These are phyloP conservation scores for Hiodon alosoides DNA, from an alignment of 2,113 vertebrate genomes.

Conservation along the genomic window DNA sequence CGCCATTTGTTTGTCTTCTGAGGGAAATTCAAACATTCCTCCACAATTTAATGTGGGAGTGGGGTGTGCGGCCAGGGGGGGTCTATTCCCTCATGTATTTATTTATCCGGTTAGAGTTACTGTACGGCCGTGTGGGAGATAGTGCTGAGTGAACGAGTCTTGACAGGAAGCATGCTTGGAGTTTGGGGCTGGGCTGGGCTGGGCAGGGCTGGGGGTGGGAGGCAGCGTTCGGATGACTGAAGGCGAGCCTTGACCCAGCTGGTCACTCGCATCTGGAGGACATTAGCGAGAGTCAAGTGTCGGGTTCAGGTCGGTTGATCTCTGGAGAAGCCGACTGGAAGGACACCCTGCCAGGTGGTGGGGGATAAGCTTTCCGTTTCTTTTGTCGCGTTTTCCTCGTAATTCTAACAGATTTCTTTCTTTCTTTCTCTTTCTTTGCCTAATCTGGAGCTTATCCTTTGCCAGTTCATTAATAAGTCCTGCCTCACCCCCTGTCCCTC, in stretches of 20 bases:
- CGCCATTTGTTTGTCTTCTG: too few relatives aligned
- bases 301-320: conserved; percentile 59
- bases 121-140: neutral
- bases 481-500: neutral
- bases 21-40: too few relatives aligned
- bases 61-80: neutral
- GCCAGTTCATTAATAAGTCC: conserved; percentile 54
- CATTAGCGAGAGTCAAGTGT: conserved; percentile 51
- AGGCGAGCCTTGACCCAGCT: conserved; percentile 40
- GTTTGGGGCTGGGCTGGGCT: neutral
- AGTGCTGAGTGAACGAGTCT: neutral
- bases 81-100: too few relatives aligned
- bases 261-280: conserved; percentile 61
- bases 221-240: neutral
- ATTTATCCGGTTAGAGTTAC: too few relatives aligned
- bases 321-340: conserved; percentile 14
- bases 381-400: conserved; percentile 44
- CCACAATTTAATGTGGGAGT: neutral
- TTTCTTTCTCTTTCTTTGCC: conserved; percentile 33
- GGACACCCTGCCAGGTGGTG: conserved; percentile 53
- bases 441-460: conserved; percentile 58
- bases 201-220: neutral
- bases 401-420: conserved; percentile 49
- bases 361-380: conserved; percentile 55
- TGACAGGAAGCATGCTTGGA: neutral